Evolutionary conservation across 2,888 invertebrate species (phyloP).

Genomic region (Phengaris arion): DNA sequence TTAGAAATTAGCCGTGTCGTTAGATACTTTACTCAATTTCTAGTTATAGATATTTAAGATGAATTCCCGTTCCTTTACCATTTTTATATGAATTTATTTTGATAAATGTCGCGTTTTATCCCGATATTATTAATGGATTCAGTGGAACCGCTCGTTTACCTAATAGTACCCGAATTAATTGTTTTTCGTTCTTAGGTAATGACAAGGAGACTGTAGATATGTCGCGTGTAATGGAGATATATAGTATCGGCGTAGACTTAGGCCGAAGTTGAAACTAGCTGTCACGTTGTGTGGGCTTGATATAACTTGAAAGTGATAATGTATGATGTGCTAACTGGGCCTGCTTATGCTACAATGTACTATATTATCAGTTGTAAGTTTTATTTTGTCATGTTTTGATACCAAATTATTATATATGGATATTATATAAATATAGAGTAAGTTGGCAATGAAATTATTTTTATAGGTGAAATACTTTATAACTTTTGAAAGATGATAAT

Average conservation of each 20-base stretch:
- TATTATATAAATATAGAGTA: not conserved
- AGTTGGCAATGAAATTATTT: not conserved
- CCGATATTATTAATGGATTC: constrained; percentile 44
- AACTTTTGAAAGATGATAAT: no score
- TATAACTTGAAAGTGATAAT: constrained; percentile 10
- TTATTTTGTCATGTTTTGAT: no score
- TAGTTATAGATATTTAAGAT: constrained; percentile 56
- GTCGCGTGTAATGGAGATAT: constrained; percentile 16
- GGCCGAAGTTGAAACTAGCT: constrained; percentile 7
- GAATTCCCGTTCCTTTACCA: constrained; percentile 49
- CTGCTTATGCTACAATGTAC: not conserved
- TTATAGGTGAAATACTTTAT: no score
- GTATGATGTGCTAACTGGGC: constrained; percentile 10
- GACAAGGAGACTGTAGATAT: constrained; percentile 25
- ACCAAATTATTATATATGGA: no score
- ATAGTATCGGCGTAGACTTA: constrained; percentile 19
- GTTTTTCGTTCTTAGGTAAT: constrained; percentile 16
- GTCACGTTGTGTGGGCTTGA: not conserved
- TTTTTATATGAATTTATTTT: constrained; percentile 73
- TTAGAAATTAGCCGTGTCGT: constrained; percentile 64
- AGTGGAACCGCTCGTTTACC: constrained; percentile 35
- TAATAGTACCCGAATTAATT: constrained; percentile 16
- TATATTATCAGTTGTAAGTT: no score
- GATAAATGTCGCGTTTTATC: constrained; percentile 62
- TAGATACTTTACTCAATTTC: constrained; percentile 63